Conservation (phyloP, 2,113 vertebrate genomes). For the Amblyopsis rosae region DNA sequence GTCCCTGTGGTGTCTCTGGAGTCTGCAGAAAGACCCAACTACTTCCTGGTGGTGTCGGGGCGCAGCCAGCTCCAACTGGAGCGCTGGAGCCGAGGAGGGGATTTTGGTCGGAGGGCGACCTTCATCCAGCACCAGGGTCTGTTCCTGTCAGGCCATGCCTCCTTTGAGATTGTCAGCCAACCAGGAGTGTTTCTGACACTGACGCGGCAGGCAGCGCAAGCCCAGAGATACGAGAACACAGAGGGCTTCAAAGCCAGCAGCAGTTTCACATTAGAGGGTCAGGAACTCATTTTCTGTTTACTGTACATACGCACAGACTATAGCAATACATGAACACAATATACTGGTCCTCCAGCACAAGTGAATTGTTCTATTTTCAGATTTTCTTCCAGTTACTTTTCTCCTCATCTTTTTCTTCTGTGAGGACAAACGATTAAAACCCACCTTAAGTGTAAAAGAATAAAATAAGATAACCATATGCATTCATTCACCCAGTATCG, state of each 20-base stretch:
- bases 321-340: neutral
- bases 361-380: no score
- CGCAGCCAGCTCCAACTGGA: constrained; percentile 80
- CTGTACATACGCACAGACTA: no score
- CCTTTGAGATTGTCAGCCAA: constrained; percentile 88
- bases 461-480: no score
- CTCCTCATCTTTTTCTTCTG: neutral
- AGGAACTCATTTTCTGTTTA: constrained; percentile 32
- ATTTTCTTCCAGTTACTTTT: no score
- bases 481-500: no score
- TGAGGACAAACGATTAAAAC: neutral
- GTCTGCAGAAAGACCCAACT: constrained; percentile 95
- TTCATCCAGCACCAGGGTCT: constrained; percentile 93
- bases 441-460: neutral
- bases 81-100: constrained; percentile 81
- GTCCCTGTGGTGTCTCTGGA: constrained; percentile 87
- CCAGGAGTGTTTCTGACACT: constrained; percentile 89
- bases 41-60: constrained; percentile 83
- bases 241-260: constrained; percentile 88
- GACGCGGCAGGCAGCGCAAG: constrained; percentile 76
- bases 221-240: constrained; percentile 85
- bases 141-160: constrained; percentile 85
- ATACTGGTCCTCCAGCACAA: neutral
- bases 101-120: constrained; percentile 83
- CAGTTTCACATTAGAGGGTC: constrained; percentile 93